Percentiles rank a stretch among this genome's conserved stretches.
Conservation (phyloP, 2,888 invertebrate genomes). For the Atethmia centrago region DNA sequence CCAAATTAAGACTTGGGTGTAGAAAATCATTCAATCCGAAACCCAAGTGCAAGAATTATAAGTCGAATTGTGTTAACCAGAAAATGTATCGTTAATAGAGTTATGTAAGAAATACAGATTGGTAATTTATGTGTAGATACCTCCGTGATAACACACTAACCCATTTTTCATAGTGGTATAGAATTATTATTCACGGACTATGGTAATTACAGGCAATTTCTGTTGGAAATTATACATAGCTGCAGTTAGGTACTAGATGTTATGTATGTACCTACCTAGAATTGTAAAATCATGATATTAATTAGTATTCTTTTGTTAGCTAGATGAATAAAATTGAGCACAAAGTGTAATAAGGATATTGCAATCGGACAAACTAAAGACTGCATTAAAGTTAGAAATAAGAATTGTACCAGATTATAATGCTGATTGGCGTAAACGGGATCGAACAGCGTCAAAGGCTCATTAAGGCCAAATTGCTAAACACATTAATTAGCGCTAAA, state of each 20-base stretch:
- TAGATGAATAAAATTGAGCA: neutral
- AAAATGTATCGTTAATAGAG: neutral
- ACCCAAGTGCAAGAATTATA: neutral
- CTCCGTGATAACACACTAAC: constrained; percentile 13
- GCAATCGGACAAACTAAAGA: neutral
- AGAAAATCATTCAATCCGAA: neutral
- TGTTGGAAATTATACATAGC: constrained; percentile 14
- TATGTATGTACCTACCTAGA: constrained; percentile 1
- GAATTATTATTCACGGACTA: constrained; percentile 34
- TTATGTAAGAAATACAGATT: constrained; percentile 22
- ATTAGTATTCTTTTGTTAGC: neutral
- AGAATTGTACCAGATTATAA: neutral
- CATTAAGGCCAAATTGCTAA: neutral
- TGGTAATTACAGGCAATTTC: constrained; percentile 22
- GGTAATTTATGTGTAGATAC: constrained; percentile 2
- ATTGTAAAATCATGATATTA: neutral
- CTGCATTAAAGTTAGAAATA: neutral
- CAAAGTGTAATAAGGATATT: neutral
- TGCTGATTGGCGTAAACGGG: too few relatives aligned
- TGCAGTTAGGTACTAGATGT: neutral
- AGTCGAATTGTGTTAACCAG: neutral
- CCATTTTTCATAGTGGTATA: constrained; percentile 1
- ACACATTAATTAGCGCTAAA: neutral
- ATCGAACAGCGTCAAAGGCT: neutral
- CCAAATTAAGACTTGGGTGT: neutral